Conservation (phyloP, 2,797 vertebrate species). For the Acrocephalus scirpaceus region DNA sequence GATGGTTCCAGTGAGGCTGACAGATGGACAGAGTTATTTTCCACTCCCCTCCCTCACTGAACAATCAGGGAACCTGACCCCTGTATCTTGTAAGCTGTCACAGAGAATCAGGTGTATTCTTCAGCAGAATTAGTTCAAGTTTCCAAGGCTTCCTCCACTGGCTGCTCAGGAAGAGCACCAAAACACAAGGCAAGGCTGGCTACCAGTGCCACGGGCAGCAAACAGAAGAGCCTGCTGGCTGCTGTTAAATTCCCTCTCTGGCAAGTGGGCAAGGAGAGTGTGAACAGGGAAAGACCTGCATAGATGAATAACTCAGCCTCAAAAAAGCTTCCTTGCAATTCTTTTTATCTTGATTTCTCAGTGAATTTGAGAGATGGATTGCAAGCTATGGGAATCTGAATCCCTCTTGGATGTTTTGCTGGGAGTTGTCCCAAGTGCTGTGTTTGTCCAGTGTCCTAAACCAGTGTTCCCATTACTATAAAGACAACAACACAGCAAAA, state of each 20-base stretch:
- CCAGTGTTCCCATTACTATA: not conserved
- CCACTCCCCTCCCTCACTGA: not conserved
- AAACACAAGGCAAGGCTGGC: not conserved
- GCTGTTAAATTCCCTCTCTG: not conserved
- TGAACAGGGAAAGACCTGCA: not conserved
- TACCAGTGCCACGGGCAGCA: not conserved
- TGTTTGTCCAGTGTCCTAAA: not conserved
- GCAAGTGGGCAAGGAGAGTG: not conserved
- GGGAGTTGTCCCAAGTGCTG: not conserved
- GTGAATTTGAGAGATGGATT: not conserved
- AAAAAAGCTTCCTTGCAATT: not conserved
- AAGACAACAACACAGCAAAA: not conserved
- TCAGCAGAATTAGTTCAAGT: not conserved
- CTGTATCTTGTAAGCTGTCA: not conserved
- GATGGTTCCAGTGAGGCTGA: not conserved
- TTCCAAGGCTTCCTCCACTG: not conserved
- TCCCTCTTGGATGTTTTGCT: not conserved
- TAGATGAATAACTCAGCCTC: not conserved
- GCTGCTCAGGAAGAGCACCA: not conserved
- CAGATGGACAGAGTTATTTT: not conserved
- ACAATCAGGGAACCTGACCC: not conserved
- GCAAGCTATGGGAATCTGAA: not conserved
- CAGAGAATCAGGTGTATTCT: not conserved
- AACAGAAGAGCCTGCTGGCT: not conserved
- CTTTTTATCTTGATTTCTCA: not conserved